Percentiles rank a stretch among this genome's conserved stretches.
phyloP scores from a whole-genome alignment of 2,797 vertebrate species.

The Liparis tanakae region DNA sequence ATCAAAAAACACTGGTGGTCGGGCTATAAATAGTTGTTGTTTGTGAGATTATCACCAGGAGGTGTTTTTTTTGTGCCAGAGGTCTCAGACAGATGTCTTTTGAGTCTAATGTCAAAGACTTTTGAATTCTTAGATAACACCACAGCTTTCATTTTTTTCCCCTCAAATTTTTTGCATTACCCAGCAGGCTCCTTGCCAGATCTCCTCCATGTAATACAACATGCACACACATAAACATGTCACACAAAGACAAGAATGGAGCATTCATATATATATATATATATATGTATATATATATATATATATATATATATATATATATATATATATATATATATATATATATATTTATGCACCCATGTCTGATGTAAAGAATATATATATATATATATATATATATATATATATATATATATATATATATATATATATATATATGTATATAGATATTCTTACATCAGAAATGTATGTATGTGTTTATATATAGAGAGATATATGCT shows the following conservation, averaged over 20 bases:
- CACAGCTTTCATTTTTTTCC: slow-evolving; percentile 48
- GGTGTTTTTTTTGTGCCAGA: slow-evolving; percentile 25
- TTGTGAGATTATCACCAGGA: slow-evolving; percentile 31
- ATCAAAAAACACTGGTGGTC: background rate
- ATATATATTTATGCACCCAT: too few species aligned
- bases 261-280: too few species aligned
- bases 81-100: slow-evolving; percentile 39
- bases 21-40: slow-evolving; percentile 48
- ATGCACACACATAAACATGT: slow-evolving; percentile 12
- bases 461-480: too few species aligned
- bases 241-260: slow-evolving; percentile 4
- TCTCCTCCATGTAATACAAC: slow-evolving; percentile 21
- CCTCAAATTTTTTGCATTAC: slow-evolving; percentile 24
- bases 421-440: too few species aligned
- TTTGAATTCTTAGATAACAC: slow-evolving; percentile 49
- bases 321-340: too few species aligned
- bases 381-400: too few species aligned
- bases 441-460: too few species aligned
- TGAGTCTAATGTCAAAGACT: slow-evolving; percentile 69
- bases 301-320: too few species aligned
- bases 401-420: too few species aligned
- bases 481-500: too few species aligned
- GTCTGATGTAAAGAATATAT: too few species aligned
- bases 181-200: slow-evolving; percentile 2
- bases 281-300: too few species aligned